Conservation (phyloP, 2,888 invertebrate species). For the Troides oblongomaculatus region DNA sequence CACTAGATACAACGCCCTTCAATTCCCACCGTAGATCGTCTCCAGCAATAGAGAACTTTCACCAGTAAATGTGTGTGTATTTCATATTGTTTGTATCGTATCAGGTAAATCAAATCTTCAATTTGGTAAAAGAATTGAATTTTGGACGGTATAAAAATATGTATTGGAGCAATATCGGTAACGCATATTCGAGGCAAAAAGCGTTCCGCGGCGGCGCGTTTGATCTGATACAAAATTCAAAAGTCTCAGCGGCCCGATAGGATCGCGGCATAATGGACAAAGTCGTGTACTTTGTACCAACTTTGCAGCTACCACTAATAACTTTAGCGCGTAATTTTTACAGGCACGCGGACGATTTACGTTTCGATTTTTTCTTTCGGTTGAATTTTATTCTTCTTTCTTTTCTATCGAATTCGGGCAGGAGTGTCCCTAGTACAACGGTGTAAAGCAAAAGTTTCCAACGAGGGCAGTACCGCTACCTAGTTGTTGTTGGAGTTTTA, state of each 20-base stretch:
- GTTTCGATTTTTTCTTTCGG: constrained; percentile 23
- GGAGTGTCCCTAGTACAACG: too few species aligned
- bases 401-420: background rate
- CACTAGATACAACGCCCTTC: too few species aligned
- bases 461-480: too few species aligned
- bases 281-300: constrained; percentile 43
- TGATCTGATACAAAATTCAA: constrained; percentile 49
- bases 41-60: too few species aligned
- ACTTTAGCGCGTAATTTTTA: constrained; percentile 38
- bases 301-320: constrained; percentile 41
- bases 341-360: constrained; percentile 34
- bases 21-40: too few species aligned
- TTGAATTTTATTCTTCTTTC: constrained; percentile 5
- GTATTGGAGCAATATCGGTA: constrained; percentile 13
- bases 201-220: constrained; percentile 24
- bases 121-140: too few species aligned
- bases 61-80: too few species aligned
- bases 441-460: too few species aligned
- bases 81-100: too few species aligned
- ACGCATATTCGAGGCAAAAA: constrained; percentile 24
- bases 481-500: too few species aligned
- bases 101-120: too few species aligned
- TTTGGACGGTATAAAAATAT: background rate
- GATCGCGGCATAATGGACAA: constrained; percentile 46
- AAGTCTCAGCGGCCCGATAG: constrained; percentile 40